Evolutionary conservation across 2,797 vertebrate genomes (phyloP).

Genomic region (Denticeps clupeoides): DNA sequence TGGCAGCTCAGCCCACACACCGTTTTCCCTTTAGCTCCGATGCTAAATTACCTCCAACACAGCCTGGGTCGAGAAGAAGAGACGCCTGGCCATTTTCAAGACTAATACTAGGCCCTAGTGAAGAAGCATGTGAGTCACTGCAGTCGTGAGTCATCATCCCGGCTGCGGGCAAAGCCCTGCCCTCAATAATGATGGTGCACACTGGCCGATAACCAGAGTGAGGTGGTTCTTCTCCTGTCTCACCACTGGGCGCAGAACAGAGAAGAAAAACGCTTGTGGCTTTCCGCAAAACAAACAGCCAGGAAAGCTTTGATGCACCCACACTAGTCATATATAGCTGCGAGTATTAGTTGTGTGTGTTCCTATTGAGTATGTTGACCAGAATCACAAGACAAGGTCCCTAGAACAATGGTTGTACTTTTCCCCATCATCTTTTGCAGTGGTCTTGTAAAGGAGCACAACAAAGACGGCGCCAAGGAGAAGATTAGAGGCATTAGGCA

Average conservation of each 20-base stretch:
- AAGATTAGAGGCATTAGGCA: constrained; percentile 24
- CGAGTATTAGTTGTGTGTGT: too few species aligned
- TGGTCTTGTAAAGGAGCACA: constrained; percentile 12
- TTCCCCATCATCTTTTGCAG: constrained; percentile 14
- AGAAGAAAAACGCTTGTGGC: too few species aligned
- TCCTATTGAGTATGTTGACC: not conserved
- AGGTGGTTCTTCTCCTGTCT: too few species aligned
- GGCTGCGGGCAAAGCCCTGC: too few species aligned
- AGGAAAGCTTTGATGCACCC: too few species aligned
- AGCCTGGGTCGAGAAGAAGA: not conserved
- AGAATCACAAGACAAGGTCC: not conserved
- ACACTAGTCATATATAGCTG: too few species aligned
- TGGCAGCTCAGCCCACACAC: not conserved
- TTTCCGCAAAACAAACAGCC: too few species aligned
- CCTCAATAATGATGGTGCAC: too few species aligned
- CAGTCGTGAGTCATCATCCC: constrained; percentile 1
- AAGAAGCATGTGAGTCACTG: constrained; percentile 5
- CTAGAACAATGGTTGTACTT: not conserved
- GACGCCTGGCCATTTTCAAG: too few species aligned
- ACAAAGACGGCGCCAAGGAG: constrained; percentile 19
- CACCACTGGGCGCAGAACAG: too few species aligned
- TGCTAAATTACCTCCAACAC: not conserved
- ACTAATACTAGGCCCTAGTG: too few species aligned
- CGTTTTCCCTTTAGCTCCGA: not conserved
- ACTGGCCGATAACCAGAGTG: too few species aligned